phyloP scores from a whole-genome alignment of 1,140 invertebrate species.

The Atta cephalotes region DNA sequence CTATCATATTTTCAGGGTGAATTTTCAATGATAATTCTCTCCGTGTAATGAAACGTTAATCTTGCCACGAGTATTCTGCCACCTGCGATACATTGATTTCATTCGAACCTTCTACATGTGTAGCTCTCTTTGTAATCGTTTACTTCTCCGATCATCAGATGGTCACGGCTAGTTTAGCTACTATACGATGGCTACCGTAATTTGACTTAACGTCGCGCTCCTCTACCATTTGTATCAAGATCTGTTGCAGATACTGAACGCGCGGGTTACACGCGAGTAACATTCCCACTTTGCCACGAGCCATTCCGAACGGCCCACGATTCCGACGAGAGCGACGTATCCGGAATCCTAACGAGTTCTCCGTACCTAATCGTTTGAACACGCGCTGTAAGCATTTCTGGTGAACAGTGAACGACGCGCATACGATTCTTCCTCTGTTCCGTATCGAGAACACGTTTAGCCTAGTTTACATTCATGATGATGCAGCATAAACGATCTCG shows the following conservation, averaged over 20 bases:
- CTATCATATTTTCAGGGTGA: too few species aligned
- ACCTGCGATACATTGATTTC: slow-evolving; percentile 60
- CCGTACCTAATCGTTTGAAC: slow-evolving; percentile 2
- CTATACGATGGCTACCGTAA: slow-evolving; percentile 48
- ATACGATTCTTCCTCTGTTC: slow-evolving; percentile 5
- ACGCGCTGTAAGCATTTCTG: slow-evolving; percentile 1
- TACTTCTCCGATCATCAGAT: slow-evolving; percentile 36
- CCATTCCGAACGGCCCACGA: slow-evolving; percentile 59
- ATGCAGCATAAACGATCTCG: not conserved
- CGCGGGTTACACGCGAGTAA: slow-evolving; percentile 61
- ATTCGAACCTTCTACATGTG: slow-evolving; percentile 42
- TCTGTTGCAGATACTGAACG: slow-evolving; percentile 71
- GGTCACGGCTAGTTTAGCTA: slow-evolving; percentile 58
- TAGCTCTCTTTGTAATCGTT: slow-evolving; percentile 5
- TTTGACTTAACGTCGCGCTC: slow-evolving; percentile 59
- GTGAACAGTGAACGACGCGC: slow-evolving; percentile 12
- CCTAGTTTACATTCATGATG: slow-evolving; percentile 9
- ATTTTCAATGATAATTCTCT: too few species aligned
- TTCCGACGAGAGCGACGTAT: slow-evolving; percentile 25
- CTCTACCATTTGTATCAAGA: slow-evolving; percentile 74
- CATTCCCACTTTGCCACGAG: slow-evolving; percentile 34
- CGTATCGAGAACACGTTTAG: slow-evolving; percentile 10
- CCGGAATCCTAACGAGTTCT: slow-evolving; percentile 24
- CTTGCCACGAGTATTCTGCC: slow-evolving; percentile 25
- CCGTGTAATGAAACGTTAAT: too few species aligned